Percentiles rank a stretch among this genome's conserved stretches.
phyloP scores from a whole-genome alignment of 2,888 invertebrate species.

The Stenoptilia bipunctidactyla region DNA sequence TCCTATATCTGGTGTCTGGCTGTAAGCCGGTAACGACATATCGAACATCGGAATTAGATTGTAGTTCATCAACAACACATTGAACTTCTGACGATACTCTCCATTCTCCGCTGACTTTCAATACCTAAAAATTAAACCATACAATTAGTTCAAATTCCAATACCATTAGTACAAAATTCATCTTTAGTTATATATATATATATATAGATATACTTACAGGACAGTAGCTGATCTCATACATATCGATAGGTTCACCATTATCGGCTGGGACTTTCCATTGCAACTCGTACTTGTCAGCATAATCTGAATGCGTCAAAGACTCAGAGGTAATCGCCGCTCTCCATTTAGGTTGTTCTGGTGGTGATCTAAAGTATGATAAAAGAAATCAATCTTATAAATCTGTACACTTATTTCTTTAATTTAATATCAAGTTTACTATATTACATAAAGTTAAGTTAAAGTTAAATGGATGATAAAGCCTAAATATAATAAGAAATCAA shows the following conservation, averaged over 20 bases:
- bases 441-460: too few species aligned
- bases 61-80: conserved; percentile 73
- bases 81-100: conserved; percentile 58
- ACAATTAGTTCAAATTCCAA: neutral
- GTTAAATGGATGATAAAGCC: too few species aligned
- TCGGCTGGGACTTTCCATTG: conserved; percentile 89
- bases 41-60: conserved; percentile 73
- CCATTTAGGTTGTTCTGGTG: conserved; percentile 76
- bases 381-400: too few species aligned
- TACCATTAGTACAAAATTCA: neutral
- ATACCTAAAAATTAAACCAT: conserved; percentile 54
- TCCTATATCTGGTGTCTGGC: conserved; percentile 86
- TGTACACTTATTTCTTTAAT: too few species aligned
- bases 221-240: conserved; percentile 85
- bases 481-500: too few species aligned
- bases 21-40: conserved; percentile 78
- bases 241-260: conserved; percentile 90
- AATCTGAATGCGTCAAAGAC: conserved; percentile 63
- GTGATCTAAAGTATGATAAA: conserved; percentile 56
- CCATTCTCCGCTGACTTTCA: conserved; percentile 79
- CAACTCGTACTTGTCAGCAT: conserved; percentile 84
- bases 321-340: conserved; percentile 51
- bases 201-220: conserved; percentile 69
- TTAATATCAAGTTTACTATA: too few species aligned
- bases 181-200: neutral